Percentiles rank a stretch among this genome's conserved stretches.
These are phyloP conservation scores for Mystacornis crossleyi DNA, from an alignment of 2,113 vertebrate genomes.

Conservation along the genomic window DNA sequence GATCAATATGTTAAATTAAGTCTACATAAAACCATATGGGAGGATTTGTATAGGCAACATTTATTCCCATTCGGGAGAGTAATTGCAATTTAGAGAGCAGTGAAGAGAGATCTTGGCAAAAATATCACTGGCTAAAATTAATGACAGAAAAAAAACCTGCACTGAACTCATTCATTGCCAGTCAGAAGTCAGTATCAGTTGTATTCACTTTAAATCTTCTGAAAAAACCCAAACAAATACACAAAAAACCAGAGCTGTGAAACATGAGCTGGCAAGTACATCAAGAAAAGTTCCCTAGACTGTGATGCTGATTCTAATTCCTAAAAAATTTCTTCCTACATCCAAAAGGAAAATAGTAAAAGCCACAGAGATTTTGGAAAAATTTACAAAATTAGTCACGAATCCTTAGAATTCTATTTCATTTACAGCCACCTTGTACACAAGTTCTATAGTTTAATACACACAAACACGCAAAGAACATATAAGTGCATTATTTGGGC, in stretches of 20 bases:
- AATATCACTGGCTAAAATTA: conserved; percentile 1
- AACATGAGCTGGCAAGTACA: neutral
- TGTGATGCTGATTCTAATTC: neutral
- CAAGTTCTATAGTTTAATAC: neutral
- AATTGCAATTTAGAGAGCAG: neutral
- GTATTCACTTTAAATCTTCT: neutral
- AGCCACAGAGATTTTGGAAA: neutral
- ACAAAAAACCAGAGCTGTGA: neutral
- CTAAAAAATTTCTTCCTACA: neutral
- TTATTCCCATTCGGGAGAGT: neutral
- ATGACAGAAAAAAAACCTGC: neutral
- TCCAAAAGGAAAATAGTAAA: neutral
- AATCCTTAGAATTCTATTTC: neutral
- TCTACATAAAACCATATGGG: conserved; percentile 23
- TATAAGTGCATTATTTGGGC: neutral
- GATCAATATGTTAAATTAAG: conserved; percentile 55
- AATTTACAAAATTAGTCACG: neutral
- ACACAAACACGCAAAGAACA: neutral
- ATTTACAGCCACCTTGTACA: neutral
- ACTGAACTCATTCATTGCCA: neutral
- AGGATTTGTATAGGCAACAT: conserved; percentile 8
- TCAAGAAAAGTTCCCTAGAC: neutral
- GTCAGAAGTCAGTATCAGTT: neutral
- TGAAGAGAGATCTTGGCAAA: neutral
- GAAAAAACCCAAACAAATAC: neutral